Percentiles rank a stretch among this genome's conserved stretches.
phyloP scores from a whole-genome alignment of 2,888 invertebrate species.

The Pteria penguin region DNA sequence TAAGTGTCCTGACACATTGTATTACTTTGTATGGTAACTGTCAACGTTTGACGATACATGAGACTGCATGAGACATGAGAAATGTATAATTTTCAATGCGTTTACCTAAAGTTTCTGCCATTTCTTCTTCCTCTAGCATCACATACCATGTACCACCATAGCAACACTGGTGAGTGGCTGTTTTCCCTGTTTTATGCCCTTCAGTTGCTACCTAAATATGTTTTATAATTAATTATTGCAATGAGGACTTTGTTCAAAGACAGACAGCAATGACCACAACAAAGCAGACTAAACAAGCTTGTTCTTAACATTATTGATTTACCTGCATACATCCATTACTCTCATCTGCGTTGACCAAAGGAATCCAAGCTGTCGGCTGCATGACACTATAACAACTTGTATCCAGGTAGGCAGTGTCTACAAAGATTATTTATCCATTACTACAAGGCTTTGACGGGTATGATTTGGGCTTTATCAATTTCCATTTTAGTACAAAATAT shows the following conservation, averaged over 20 bases:
- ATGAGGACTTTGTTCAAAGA: not conserved
- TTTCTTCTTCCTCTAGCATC: constrained; percentile 75
- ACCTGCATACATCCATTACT: constrained; percentile 74
- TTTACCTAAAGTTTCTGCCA: constrained; percentile 70
- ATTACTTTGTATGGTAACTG: too few relatives aligned
- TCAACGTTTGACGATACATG: too few relatives aligned
- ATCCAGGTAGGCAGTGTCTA: constrained; percentile 69
- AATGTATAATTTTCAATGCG: too few relatives aligned
- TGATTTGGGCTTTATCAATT: too few relatives aligned
- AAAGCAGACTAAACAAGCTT: too few relatives aligned
- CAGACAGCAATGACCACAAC: too few relatives aligned
- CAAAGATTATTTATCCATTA: too few relatives aligned
- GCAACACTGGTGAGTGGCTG: constrained; percentile 76
- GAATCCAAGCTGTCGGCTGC: constrained; percentile 73
- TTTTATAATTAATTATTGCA: not conserved
- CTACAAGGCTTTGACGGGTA: too few relatives aligned
- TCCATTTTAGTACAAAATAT: too few relatives aligned
- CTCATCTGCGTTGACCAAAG: constrained; percentile 66
- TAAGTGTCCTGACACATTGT: too few relatives aligned
- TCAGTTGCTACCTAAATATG: constrained; percentile 63
- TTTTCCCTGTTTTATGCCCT: constrained; percentile 72
- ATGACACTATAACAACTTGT: constrained; percentile 63
- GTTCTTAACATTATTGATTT: constrained; percentile 6
- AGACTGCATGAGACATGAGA: too few relatives aligned
- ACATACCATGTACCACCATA: constrained; percentile 76